Conservation (phyloP, 2,797 vertebrate species). For the Okamejei kenojei region DNA sequence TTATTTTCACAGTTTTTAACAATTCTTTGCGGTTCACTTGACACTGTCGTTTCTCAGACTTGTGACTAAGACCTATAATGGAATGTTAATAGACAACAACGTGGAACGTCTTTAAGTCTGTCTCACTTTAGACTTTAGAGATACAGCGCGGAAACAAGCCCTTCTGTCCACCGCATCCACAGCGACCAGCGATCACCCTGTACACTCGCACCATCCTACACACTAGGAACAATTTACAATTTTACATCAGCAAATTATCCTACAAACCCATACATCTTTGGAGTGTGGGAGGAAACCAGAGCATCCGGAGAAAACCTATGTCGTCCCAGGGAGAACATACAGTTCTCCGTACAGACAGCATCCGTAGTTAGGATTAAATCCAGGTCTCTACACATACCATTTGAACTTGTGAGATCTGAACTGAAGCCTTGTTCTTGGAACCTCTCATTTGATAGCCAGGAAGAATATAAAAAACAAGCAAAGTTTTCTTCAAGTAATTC, state of each 20-base stretch:
- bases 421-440: background rate
- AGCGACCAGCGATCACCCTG: too few relatives aligned
- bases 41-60: background rate
- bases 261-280: too few relatives aligned
- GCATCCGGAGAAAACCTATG: too few relatives aligned
- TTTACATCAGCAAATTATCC: too few relatives aligned
- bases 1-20: slow-evolving; percentile 2
- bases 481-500: background rate
- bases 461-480: background rate
- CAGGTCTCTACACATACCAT: background rate
- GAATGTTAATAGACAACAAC: background rate
- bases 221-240: too few relatives aligned
- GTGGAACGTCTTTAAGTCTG: background rate
- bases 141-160: too few relatives aligned
- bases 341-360: too few relatives aligned
- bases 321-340: too few relatives aligned
- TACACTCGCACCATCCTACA: too few relatives aligned
- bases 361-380: background rate
- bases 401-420: too few relatives aligned
- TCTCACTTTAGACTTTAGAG: background rate
- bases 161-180: too few relatives aligned
- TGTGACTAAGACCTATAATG: background rate
- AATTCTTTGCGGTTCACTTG: background rate
- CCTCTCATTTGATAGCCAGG: background rate
- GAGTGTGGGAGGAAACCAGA: too few relatives aligned